A percentile compares a stretch with the other conserved stretches of the same genome.
These are phyloP conservation scores for Melanargia galathea DNA, from an alignment of 2,888 invertebrate genomes.

Conservation along the genomic window DNA sequence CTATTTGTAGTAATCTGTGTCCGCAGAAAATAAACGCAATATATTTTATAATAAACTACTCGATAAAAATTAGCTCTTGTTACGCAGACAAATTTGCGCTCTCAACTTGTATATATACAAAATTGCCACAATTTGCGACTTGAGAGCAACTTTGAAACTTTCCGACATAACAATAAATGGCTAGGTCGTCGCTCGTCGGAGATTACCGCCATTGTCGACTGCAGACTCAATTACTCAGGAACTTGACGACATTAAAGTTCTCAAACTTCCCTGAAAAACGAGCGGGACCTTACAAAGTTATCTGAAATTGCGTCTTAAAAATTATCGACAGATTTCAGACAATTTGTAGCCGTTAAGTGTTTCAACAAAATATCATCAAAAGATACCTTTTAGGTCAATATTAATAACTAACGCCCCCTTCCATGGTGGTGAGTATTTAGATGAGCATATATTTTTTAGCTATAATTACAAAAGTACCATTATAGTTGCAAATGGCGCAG, in stretches of 20 bases:
- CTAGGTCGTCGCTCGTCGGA: conserved; percentile 55
- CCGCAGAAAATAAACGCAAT: too few species aligned
- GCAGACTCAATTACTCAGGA: conserved; percentile 63
- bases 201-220: conserved; percentile 52
- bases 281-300: conserved; percentile 34
- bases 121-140: conserved; percentile 53
- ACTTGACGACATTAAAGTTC: conserved; percentile 68
- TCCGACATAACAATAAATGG: conserved; percentile 55
- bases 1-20: too few species aligned
- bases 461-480: neutral
- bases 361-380: too few species aligned
- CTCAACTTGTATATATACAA: conserved; percentile 42
- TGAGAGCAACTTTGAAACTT: conserved; percentile 49
- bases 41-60: conserved; percentile 1
- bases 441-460: neutral
- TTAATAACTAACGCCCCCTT: too few species aligned
- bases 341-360: conserved; percentile 31
- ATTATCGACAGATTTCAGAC: conserved; percentile 26
- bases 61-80: conserved; percentile 16
- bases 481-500: neutral
- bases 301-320: conserved; percentile 30
- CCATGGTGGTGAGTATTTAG: too few species aligned
- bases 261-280: conserved; percentile 44
- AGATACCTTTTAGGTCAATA: neutral
- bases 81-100: conserved; percentile 35